phyloP scores from a whole-genome alignment of 2,888 invertebrate species.

The Eristalis tenax region DNA sequence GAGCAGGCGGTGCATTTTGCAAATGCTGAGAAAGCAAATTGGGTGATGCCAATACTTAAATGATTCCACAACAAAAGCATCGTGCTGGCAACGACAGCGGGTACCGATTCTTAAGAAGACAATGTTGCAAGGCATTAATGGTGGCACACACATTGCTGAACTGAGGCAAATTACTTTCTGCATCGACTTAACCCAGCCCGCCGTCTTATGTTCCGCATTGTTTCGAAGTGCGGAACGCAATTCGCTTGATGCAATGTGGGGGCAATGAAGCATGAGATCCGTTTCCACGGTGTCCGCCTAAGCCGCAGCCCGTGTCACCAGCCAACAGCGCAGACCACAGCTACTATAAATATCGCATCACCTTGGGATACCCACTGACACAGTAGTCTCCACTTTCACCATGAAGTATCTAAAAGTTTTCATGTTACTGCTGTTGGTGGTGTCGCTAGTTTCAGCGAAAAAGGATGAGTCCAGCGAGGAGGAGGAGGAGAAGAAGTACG shows the following conservation, averaged over 20 bases:
- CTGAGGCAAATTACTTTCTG: neutral
- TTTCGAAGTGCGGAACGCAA: slow-evolving; percentile 5
- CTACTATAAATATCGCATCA: slow-evolving; percentile 43
- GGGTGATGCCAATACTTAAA: slow-evolving; percentile 63
- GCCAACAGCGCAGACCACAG: slow-evolving; percentile 3
- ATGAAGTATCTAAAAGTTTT: slow-evolving; percentile 74
- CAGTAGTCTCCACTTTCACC: slow-evolving; percentile 28
- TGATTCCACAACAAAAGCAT: slow-evolving; percentile 66
- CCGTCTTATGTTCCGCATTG: slow-evolving; percentile 56
- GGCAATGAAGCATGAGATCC: slow-evolving; percentile 49
- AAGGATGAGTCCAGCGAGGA: slow-evolving; percentile 78
- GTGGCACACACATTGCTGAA: slow-evolving; percentile 19
- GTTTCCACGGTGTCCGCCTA: slow-evolving; percentile 11
- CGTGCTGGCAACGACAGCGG: slow-evolving; percentile 30
- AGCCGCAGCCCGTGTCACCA: slow-evolving; percentile 2
- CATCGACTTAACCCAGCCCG: neutral
- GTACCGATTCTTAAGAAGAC: slow-evolving; percentile 3
- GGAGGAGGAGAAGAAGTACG: slow-evolving; percentile 79
- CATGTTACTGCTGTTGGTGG: slow-evolving; percentile 74
- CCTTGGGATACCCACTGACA: slow-evolving; percentile 16
- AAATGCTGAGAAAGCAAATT: slow-evolving; percentile 65
- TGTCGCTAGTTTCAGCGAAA: slow-evolving; percentile 76
- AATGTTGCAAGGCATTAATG: slow-evolving; percentile 36
- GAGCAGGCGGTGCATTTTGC: slow-evolving; percentile 61
- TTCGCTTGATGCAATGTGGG: slow-evolving; percentile 19